phyloP scores from a whole-genome alignment of 2,113 vertebrate genomes.

The Acrocephalus arundinaceus region DNA sequence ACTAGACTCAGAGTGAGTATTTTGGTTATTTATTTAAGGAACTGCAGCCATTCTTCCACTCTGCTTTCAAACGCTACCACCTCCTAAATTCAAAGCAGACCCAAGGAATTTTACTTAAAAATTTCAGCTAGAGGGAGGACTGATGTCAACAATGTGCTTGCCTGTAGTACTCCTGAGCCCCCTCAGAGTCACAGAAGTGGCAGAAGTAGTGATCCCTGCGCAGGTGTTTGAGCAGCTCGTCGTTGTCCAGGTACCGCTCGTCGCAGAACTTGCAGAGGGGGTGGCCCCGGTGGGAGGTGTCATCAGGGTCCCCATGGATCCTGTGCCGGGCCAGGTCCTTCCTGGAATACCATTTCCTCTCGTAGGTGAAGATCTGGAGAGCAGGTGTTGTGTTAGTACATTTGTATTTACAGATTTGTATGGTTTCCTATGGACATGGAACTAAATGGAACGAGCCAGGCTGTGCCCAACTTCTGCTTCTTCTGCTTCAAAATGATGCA shows the following conservation, averaged over 20 bases:
- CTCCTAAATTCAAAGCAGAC: not conserved
- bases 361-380: slow-evolving; percentile 89
- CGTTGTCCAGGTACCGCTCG: slow-evolving; percentile 94
- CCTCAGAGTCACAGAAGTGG: slow-evolving; percentile 95
- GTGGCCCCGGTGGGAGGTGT: slow-evolving; percentile 95
- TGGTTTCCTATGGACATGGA: not conserved
- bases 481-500: not conserved
- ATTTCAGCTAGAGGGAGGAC: not conserved
- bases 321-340: slow-evolving; percentile 94
- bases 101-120: not conserved
- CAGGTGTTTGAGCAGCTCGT: slow-evolving; percentile 93
- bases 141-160: rapidly evolving
- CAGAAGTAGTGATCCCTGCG: slow-evolving; percentile 96
- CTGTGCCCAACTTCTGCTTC: rapidly evolving
- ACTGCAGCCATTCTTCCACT: not conserved
- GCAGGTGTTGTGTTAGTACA: not conserved
- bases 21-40: not conserved
- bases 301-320: slow-evolving; percentile 92
- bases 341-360: slow-evolving; percentile 95
- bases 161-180: slow-evolving; percentile 97
- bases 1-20: not conserved
- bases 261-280: slow-evolving; percentile 98
- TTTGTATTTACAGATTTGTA: not conserved
- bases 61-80: not conserved
- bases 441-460: rapidly evolving